Percentiles rank a stretch among this genome's conserved stretches.
phyloP scores from a whole-genome alignment of 2,888 invertebrate genomes.

The Malthinus seriepunctatus region DNA sequence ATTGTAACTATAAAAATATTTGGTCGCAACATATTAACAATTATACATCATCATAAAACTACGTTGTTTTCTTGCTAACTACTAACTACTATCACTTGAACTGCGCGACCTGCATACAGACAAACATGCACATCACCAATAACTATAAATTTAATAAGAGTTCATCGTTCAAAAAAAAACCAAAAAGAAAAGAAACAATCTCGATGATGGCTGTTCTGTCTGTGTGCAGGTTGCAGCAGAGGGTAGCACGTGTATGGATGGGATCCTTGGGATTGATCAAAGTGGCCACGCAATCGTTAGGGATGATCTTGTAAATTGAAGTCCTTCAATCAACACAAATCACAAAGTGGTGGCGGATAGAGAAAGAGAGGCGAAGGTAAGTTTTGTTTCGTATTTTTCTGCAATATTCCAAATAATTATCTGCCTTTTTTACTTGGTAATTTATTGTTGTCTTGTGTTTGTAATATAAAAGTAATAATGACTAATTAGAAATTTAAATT shows the following conservation, averaged over 20 bases:
- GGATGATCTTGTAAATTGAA: background rate
- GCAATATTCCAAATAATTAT: too few relatives aligned
- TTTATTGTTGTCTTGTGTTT: too few relatives aligned
- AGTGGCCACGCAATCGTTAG: constrained; percentile 1
- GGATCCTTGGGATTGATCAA: background rate
- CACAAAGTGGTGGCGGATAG: too few relatives aligned
- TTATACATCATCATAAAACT: constrained; percentile 6
- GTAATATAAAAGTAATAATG: too few relatives aligned
- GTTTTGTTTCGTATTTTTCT: too few relatives aligned
- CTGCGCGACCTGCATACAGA: constrained; percentile 54
- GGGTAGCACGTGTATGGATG: constrained; percentile 33
- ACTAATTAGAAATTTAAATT: too few relatives aligned
- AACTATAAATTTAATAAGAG: constrained; percentile 34
- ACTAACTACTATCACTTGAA: constrained; percentile 25
- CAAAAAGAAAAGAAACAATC: constrained; percentile 39
- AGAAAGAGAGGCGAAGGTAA: too few relatives aligned
- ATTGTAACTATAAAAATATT: background rate
- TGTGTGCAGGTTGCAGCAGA: constrained; percentile 62
- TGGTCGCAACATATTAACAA: background rate
- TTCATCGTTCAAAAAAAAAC: constrained; percentile 24
- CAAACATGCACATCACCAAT: constrained; percentile 57
- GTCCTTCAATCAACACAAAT: background rate
- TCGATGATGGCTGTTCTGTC: constrained; percentile 60
- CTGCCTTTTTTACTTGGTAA: too few relatives aligned
- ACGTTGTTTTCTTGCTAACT: constrained; percentile 18